These are phyloP conservation scores for Miltochrista miniata DNA, from an alignment of 2,888 invertebrate genomes.

Conservation along the genomic window DNA sequence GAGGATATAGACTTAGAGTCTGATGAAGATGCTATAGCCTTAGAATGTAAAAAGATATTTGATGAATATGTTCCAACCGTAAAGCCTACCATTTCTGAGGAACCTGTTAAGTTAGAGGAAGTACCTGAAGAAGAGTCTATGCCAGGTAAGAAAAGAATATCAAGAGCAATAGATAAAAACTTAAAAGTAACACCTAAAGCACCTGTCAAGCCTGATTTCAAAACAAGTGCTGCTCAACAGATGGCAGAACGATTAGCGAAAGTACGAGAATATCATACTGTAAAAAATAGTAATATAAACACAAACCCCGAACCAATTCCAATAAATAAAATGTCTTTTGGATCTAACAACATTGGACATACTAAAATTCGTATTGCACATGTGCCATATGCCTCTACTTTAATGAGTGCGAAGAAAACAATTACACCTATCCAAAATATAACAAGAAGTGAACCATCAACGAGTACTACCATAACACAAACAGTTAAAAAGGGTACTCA, in stretches of 20 bases:
- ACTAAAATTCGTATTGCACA: slow-evolving; percentile 88
- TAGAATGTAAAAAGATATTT: slow-evolving; percentile 94
- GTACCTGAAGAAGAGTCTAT: slow-evolving; percentile 68
- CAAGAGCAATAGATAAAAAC: slow-evolving; percentile 85
- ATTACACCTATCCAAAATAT: slow-evolving; percentile 78
- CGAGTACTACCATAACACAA: slow-evolving; percentile 87
- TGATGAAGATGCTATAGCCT: slow-evolving; percentile 88
- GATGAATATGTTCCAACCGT: slow-evolving; percentile 87
- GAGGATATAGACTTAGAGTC: slow-evolving; percentile 73
- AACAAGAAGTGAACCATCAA: slow-evolving; percentile 56
- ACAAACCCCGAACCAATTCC: slow-evolving; percentile 50
- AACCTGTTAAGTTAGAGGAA: slow-evolving; percentile 42
- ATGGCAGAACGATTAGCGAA: slow-evolving; percentile 77
- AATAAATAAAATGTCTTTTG: slow-evolving; percentile 51
- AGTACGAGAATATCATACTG: slow-evolving; percentile 75
- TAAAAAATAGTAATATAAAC: slow-evolving; percentile 46
- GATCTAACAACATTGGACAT: slow-evolving; percentile 47
- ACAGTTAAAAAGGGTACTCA: slow-evolving; percentile 85
- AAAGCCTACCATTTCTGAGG: slow-evolving; percentile 53
- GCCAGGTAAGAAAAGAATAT: slow-evolving; percentile 87
- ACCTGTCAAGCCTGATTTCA: slow-evolving; percentile 78
- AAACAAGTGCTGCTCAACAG: slow-evolving; percentile 82
- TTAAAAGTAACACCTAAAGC: slow-evolving; percentile 59
- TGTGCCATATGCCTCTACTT: slow-evolving; percentile 89
- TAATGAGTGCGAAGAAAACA: slow-evolving; percentile 88